These are phyloP conservation scores for Holothuria leucospilota DNA, from an alignment of 53 echinoderm and acorn worm species.

Conservation along the genomic window DNA sequence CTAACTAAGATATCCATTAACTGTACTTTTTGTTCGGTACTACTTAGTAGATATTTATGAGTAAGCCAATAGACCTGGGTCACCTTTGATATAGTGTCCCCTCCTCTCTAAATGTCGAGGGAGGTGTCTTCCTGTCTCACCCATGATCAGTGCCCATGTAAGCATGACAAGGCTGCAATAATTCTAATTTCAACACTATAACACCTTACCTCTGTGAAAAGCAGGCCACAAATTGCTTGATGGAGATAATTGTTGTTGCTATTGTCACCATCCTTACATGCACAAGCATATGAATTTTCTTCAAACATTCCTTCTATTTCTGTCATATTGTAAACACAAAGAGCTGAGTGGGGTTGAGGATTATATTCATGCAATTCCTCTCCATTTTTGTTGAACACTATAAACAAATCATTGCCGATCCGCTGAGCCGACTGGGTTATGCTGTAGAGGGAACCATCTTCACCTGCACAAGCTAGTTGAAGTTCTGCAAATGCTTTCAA, in stretches of 20 bases:
- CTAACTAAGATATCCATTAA: no score
- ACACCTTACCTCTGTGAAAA: no score
- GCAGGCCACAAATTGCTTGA: background rate
- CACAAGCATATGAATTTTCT: conserved; percentile 36
- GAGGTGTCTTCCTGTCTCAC: no score
- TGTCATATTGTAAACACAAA: conserved; percentile 74
- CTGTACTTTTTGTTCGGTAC: no score
- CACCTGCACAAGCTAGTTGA: background rate
- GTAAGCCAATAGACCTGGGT: no score
- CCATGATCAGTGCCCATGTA: no score
- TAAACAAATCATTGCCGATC: background rate
- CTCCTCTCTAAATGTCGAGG: no score
- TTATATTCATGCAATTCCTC: background rate
- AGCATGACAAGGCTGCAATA: no score
- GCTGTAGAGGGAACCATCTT: background rate
- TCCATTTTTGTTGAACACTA: conserved; percentile 1
- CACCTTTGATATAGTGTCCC: no score
- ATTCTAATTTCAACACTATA: no score
- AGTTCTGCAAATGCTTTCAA: background rate
- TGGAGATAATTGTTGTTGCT: background rate
- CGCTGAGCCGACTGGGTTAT: background rate
- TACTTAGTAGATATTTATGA: no score
- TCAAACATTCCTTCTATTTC: conserved; percentile 60
- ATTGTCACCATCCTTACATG: background rate
- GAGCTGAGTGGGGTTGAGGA: conserved; percentile 59